Evolutionary conservation across 2,113 vertebrate species (phyloP).

Genomic region (Chinchilla lanigera): DNA sequence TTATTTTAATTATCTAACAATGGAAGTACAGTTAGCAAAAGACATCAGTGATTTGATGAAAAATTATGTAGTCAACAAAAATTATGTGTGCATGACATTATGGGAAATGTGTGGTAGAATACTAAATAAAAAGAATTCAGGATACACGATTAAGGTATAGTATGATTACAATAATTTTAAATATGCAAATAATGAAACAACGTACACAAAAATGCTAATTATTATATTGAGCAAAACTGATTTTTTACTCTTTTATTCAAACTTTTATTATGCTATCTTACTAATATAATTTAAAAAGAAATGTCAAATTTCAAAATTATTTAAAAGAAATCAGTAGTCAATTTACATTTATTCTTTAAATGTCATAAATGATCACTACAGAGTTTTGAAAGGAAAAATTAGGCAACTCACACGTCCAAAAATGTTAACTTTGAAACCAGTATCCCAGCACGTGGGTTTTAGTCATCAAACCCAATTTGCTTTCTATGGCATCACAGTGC

Average conservation of each 20-base stretch:
- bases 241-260: slow-evolving; percentile 13
- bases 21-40: slow-evolving; percentile 11
- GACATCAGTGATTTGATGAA: slow-evolving; percentile 18
- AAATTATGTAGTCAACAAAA: slow-evolving; percentile 67
- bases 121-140: neutral
- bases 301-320: slow-evolving; percentile 44
- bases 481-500: slow-evolving; percentile 77
- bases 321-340: slow-evolving; percentile 36
- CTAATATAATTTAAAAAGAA: slow-evolving; percentile 6
- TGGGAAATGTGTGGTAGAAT: neutral
- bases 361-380: slow-evolving; percentile 30
- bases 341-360: neutral
- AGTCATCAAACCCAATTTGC: slow-evolving; percentile 80
- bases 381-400: slow-evolving; percentile 60
- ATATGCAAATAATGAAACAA: slow-evolving; percentile 27
- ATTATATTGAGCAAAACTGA: neutral
- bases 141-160: neutral
- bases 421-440: slow-evolving; percentile 21
- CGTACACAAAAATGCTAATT: neutral
- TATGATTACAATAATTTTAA: slow-evolving; percentile 27
- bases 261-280: neutral
- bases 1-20: slow-evolving; percentile 6
- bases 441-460: slow-evolving; percentile 50
- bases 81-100: neutral
- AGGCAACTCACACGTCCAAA: slow-evolving; percentile 26